phyloP scores from a whole-genome alignment of 2,888 invertebrate species.

The Pherbina coryleti region DNA sequence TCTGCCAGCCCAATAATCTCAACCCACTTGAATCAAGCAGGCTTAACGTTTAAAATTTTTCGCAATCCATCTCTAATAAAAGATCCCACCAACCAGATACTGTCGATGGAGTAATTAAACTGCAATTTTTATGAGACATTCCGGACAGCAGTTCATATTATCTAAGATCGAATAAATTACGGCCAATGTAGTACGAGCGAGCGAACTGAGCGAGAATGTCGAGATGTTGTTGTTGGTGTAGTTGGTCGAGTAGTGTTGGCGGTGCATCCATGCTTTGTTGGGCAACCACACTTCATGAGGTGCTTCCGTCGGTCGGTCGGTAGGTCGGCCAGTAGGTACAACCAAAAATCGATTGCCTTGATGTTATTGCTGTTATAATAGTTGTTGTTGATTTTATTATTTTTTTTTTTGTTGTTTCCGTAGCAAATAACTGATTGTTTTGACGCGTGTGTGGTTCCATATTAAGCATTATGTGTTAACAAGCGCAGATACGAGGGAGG shows the following conservation, averaged over 20 bases:
- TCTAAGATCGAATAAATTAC: slow-evolving; percentile 69
- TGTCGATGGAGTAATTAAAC: slow-evolving; percentile 70
- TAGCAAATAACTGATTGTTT: not conserved
- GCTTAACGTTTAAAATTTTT: slow-evolving; percentile 45
- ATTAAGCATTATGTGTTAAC: too few species aligned
- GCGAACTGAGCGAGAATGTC: too few species aligned
- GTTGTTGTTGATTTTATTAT: not conserved
- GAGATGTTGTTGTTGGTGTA: too few species aligned
- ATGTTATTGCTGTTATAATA: not conserved
- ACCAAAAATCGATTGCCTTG: slow-evolving; percentile 16
- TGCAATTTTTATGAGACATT: slow-evolving; percentile 69
- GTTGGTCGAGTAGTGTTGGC: not conserved
- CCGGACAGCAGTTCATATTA: slow-evolving; percentile 65
- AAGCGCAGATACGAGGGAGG: too few species aligned
- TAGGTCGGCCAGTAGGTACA: slow-evolving; percentile 29
- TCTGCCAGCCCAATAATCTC: not conserved
- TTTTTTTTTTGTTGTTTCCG: not conserved
- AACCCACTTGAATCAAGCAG: not conserved
- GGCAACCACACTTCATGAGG: not conserved
- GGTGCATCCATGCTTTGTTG: not conserved
- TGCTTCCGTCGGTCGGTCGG: not conserved
- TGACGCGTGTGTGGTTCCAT: not conserved
- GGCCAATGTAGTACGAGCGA: slow-evolving; percentile 39
- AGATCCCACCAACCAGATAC: slow-evolving; percentile 67
- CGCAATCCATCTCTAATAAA: slow-evolving; percentile 68